Evolutionary conservation across 2,113 vertebrate genomes (phyloP).

Genomic region (Macquaria ambigua): DNA sequence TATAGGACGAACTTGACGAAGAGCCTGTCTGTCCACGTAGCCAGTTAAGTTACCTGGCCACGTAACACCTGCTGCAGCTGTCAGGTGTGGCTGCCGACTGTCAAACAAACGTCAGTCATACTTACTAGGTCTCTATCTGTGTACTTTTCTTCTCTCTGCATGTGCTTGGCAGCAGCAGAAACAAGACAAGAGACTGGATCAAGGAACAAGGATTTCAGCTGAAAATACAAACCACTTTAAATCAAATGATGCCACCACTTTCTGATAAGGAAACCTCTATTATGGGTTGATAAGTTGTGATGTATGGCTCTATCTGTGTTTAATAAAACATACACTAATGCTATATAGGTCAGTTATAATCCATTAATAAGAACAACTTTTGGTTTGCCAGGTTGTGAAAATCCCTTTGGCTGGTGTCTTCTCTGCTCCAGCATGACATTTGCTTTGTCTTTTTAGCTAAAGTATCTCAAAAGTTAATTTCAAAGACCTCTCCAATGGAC

Average conservation of each 20-base stretch:
- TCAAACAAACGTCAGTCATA: neutral
- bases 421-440: neutral
- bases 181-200: neutral
- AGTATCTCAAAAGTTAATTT: neutral
- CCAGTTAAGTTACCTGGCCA: conserved; percentile 32
- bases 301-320: neutral
- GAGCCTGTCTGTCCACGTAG: conserved; percentile 37
- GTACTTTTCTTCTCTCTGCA: neutral
- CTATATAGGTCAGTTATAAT: neutral
- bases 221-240: neutral
- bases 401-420: neutral
- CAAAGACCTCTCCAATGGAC: neutral
- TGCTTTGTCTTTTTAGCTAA: neutral
- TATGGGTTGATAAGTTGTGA: neutral
- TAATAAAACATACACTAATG: neutral
- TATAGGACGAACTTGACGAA: rapidly evolving
- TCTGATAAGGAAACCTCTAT: neutral
- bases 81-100: conserved; percentile 40
- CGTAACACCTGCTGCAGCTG: conserved; percentile 42
- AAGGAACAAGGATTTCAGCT: neutral
- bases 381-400: neutral
- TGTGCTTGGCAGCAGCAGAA: neutral
- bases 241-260: neutral
- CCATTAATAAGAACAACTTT: neutral
- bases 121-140: neutral